These are phyloP conservation scores for Drosophila takahashii DNA, from an alignment of 1,140 invertebrate genomes.

Conservation along the genomic window DNA sequence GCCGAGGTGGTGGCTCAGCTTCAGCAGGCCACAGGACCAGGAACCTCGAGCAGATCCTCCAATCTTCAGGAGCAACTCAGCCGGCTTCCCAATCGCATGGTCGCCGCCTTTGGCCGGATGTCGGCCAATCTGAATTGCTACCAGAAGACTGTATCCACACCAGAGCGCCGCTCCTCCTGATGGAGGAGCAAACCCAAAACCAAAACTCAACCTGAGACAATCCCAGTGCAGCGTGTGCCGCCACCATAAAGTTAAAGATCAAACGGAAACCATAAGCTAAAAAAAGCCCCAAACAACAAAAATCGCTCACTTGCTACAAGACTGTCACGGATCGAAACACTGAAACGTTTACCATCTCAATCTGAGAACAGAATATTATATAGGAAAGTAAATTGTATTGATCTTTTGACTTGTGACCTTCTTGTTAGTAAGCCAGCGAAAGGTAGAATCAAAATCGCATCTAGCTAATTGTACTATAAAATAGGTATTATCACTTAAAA, in stretches of 20 bases:
- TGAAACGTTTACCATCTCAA: background rate
- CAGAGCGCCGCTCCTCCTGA: slow-evolving; percentile 29
- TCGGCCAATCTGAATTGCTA: slow-evolving; percentile 77
- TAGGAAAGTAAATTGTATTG: background rate
- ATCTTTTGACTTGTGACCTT: background rate
- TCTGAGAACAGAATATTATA: background rate
- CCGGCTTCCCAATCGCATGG: slow-evolving; percentile 67
- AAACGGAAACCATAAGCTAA: slow-evolving; percentile 22
- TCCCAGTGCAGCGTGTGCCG: slow-evolving; percentile 71
- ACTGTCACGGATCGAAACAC: slow-evolving; percentile 11
- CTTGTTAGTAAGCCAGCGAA: slow-evolving; percentile 2
- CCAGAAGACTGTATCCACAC: slow-evolving; percentile 40
- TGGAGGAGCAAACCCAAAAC: slow-evolving; percentile 20
- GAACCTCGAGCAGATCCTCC: slow-evolving; percentile 1
- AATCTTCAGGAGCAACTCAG: slow-evolving; percentile 49
- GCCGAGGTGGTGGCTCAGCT: slow-evolving; percentile 67
- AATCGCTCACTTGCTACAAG: slow-evolving; percentile 1
- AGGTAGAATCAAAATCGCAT: slow-evolving; percentile 30
- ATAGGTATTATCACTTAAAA: slow-evolving; percentile 49
- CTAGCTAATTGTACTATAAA: slow-evolving; percentile 49
- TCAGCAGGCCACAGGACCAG: slow-evolving; percentile 31
- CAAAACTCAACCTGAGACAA: slow-evolving; percentile 68
- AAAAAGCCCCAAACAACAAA: slow-evolving; percentile 42
- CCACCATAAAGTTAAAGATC: slow-evolving; percentile 37
- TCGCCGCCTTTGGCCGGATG: slow-evolving; percentile 56